Conservation (phyloP, 1,140 invertebrate genomes). For the Papilio machaon region DNA sequence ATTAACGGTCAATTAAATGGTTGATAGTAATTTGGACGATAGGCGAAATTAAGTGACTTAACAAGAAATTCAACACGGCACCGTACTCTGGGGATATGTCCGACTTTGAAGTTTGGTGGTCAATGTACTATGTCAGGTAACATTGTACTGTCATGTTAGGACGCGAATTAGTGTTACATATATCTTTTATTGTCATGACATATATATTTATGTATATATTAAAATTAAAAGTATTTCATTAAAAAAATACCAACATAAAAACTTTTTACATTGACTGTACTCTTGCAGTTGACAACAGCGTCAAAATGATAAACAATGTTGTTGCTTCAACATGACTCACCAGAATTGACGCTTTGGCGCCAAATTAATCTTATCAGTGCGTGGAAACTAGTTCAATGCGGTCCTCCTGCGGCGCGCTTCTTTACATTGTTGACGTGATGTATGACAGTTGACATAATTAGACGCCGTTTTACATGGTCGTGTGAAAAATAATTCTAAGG, state of each 20-base stretch:
- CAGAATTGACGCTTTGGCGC: slow-evolving; percentile 24
- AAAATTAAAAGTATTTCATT: not conserved
- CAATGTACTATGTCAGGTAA: slow-evolving; percentile 17
- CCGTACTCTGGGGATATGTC: slow-evolving; percentile 17
- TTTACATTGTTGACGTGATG: slow-evolving; percentile 15
- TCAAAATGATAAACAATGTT: slow-evolving; percentile 30
- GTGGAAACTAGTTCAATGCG: slow-evolving; percentile 37
- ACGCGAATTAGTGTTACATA: too few species aligned
- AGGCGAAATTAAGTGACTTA: slow-evolving; percentile 20
- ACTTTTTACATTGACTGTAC: not conserved
- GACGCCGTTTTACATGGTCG: not conserved
- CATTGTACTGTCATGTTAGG: slow-evolving; percentile 5
- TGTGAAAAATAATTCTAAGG: slow-evolving; percentile 9
- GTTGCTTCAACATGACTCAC: slow-evolving; percentile 28
- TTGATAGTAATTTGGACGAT: slow-evolving; percentile 26
- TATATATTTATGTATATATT: not conserved
- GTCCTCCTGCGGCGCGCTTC: slow-evolving; percentile 14
- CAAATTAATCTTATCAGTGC: slow-evolving; percentile 36
- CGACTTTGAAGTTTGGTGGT: slow-evolving; percentile 23
- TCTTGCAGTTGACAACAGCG: slow-evolving; percentile 30
- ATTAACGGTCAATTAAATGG: not conserved
- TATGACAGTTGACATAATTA: slow-evolving; percentile 21
- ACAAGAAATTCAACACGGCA: slow-evolving; percentile 32
- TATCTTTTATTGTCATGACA: not conserved
- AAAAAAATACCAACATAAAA: not conserved